A percentile compares a stretch with the other conserved stretches of the same genome.
Conservation (phyloP, 2,888 invertebrate genomes). For the Linyphia triangularis region DNA sequence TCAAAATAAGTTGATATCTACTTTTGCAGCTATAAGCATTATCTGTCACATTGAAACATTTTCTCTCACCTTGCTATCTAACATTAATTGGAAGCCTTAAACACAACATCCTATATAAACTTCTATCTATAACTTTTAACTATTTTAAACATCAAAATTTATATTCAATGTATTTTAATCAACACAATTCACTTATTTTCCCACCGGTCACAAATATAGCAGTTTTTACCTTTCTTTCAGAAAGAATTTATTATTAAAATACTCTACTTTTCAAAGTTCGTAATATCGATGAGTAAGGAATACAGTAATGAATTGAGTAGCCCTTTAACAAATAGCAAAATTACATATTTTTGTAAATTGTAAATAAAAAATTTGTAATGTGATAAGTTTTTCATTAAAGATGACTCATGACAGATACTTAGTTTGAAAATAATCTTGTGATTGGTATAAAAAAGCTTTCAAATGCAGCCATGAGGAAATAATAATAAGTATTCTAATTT, state of each 20-base stretch:
- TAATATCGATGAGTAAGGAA: constrained; percentile 32
- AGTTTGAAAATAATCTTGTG: too few species aligned
- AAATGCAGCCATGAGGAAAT: too few species aligned
- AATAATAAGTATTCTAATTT: too few species aligned
- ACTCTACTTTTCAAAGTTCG: constrained; percentile 15
- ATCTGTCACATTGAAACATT: too few species aligned
- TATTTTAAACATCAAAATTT: background rate
- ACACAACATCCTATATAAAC: constrained; percentile 8
- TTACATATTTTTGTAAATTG: too few species aligned
- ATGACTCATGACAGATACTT: too few species aligned
- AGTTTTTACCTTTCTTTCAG: background rate
- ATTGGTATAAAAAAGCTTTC: too few species aligned
- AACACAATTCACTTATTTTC: background rate
- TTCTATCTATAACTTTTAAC: background rate
- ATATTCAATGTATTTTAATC: background rate
- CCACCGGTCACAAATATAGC: constrained; percentile 1
- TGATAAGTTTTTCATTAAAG: too few species aligned
- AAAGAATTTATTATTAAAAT: constrained; percentile 15
- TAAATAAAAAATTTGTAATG: too few species aligned
- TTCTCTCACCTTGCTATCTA: background rate
- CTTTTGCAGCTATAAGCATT: too few species aligned
- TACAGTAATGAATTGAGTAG: constrained; percentile 7
- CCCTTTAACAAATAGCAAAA: too few species aligned
- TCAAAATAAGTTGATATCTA: too few species aligned
- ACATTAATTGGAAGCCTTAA: background rate